Conservation (phyloP, 2,113 vertebrate genomes). For the Poeciliopsis turrubarensis region DNA sequence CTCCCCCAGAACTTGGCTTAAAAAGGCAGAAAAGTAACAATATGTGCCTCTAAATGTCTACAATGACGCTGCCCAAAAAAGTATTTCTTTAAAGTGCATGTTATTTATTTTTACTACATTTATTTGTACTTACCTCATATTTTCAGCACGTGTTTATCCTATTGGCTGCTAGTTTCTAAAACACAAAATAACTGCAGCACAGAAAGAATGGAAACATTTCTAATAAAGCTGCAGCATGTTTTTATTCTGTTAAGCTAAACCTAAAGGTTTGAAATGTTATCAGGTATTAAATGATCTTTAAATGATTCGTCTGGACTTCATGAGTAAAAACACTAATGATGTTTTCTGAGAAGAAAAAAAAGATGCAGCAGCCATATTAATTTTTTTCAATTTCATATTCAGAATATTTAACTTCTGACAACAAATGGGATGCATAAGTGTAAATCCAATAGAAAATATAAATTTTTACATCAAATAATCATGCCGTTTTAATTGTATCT, state of each 20-base stretch:
- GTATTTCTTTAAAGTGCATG: background rate
- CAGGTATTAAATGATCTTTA: too few relatives aligned
- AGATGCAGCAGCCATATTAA: too few relatives aligned
- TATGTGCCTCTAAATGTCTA: background rate
- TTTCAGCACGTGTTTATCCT: too few relatives aligned
- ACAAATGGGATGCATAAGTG: background rate
- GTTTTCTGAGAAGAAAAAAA: too few relatives aligned
- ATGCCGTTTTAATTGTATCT: background rate
- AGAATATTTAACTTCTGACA: background rate
- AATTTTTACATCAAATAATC: too few relatives aligned
- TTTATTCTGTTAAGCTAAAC: background rate
- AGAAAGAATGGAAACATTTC: background rate
- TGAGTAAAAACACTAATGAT: too few relatives aligned
- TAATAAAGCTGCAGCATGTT: background rate
- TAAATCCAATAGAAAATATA: background rate
- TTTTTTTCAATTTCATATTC: too few relatives aligned
- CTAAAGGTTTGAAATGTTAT: background rate
- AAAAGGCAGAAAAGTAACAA: background rate
- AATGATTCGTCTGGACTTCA: too few relatives aligned
- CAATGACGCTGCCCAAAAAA: background rate
- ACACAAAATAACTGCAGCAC: background rate
- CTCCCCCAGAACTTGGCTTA: too few relatives aligned
- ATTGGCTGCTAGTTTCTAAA: background rate
- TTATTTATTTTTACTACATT: background rate
- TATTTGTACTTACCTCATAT: too few relatives aligned